These are phyloP conservation scores for Gasteruption jaculator DNA, from an alignment of 2,888 invertebrate species.

Conservation along the genomic window DNA sequence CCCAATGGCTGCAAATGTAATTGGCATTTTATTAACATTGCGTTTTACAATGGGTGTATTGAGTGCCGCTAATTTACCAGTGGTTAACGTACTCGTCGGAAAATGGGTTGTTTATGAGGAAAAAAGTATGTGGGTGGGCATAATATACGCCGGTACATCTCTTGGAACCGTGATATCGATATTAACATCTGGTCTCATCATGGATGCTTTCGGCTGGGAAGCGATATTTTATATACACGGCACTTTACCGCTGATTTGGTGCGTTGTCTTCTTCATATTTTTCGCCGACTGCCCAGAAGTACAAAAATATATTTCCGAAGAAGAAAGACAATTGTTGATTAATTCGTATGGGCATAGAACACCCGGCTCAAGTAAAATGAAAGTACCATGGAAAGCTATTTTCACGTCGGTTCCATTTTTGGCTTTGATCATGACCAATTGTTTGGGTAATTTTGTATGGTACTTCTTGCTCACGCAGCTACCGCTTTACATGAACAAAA, in stretches of 20 bases:
- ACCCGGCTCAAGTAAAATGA: slow-evolving; percentile 20
- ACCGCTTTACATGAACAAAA: slow-evolving; percentile 53
- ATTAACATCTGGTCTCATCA: slow-evolving; percentile 40
- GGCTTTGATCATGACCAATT: slow-evolving; percentile 51
- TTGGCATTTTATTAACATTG: slow-evolving; percentile 30
- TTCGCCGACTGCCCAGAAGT: slow-evolving; percentile 48
- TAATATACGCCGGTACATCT: slow-evolving; percentile 45
- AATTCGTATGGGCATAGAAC: slow-evolving; percentile 43
- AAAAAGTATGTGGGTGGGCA: slow-evolving; percentile 44
- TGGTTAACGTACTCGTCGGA: slow-evolving; percentile 44
- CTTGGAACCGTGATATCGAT: slow-evolving; percentile 47
- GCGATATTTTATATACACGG: slow-evolving; percentile 46
- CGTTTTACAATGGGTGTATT: slow-evolving; percentile 41
- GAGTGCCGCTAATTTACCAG: slow-evolving; percentile 45
- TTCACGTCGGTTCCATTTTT: slow-evolving; percentile 51
- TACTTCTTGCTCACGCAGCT: slow-evolving; percentile 54
- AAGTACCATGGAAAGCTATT: slow-evolving; percentile 52
- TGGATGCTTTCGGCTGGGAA: slow-evolving; percentile 37
- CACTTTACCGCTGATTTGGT: slow-evolving; percentile 41
- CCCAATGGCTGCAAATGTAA: slow-evolving; percentile 27
- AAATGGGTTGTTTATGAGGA: slow-evolving; percentile 49
- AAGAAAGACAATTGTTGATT: slow-evolving; percentile 43
- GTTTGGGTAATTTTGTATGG: slow-evolving; percentile 53
- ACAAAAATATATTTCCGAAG: slow-evolving; percentile 45
- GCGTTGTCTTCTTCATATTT: slow-evolving; percentile 33